phyloP scores from a whole-genome alignment of 2,888 invertebrate genomes.

The Campoplex capitator region DNA sequence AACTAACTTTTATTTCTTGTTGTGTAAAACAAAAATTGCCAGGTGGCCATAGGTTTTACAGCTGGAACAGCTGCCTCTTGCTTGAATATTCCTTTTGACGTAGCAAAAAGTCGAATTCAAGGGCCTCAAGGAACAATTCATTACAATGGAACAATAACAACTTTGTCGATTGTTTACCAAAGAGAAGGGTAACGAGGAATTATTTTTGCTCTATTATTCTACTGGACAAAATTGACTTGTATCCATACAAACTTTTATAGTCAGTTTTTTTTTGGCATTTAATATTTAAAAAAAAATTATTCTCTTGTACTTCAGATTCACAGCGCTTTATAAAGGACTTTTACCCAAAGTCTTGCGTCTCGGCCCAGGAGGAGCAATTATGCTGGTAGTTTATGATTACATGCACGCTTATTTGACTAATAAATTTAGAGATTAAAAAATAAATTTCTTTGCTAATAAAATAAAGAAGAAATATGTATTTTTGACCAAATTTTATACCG shows the following conservation, averaged over 20 bases:
- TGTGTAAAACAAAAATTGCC: neutral
- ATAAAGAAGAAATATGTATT: neutral
- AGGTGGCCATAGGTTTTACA: conserved; percentile 91
- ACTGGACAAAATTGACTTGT: neutral
- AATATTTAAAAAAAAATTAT: conserved; percentile 6
- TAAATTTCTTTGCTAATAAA: neutral
- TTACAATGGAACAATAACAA: conserved; percentile 91
- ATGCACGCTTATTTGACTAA: conserved; percentile 90
- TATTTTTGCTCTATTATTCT: conserved; percentile 1
- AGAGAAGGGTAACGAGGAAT: conserved; percentile 92
- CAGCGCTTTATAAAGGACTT: conserved; percentile 96
- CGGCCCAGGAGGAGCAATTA: conserved; percentile 97
- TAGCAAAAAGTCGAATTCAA: conserved; percentile 97
- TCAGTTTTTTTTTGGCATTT: conserved; percentile 8
- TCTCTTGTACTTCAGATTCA: conserved; percentile 86
- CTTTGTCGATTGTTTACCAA: conserved; percentile 90
- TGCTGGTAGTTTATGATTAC: conserved; percentile 96
- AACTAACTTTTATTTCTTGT: neutral
- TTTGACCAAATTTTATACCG: conserved; percentile 22
- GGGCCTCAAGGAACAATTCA: conserved; percentile 94
- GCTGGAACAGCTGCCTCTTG: conserved; percentile 95
- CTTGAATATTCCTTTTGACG: conserved; percentile 97
- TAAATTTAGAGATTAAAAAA: conserved; percentile 80
- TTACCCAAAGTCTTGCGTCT: conserved; percentile 95
- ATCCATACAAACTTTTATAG: neutral